Evolutionary conservation across 2,797 vertebrate genomes (phyloP).

Genomic region (Xiphophorus birchmanni): DNA sequence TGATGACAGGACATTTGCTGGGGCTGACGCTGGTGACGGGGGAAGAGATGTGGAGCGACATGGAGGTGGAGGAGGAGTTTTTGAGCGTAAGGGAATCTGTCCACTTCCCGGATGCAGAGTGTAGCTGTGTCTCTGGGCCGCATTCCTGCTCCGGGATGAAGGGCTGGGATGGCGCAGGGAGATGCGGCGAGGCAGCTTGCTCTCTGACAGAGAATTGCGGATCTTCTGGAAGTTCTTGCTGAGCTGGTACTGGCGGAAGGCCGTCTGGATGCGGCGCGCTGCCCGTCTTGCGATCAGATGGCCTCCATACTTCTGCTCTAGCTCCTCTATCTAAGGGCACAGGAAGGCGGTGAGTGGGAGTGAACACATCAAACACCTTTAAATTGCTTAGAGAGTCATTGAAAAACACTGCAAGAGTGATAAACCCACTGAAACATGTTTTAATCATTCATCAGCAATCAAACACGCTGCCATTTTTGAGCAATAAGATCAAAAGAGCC

Average conservation of each 20-base stretch:
- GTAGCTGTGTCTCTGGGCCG: constrained; percentile 79
- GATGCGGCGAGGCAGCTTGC: constrained; percentile 93
- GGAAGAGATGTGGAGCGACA: constrained; percentile 90
- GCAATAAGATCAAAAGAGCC: constrained; percentile 39
- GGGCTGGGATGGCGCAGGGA: constrained; percentile 89
- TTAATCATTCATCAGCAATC: constrained; percentile 44
- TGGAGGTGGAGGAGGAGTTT: constrained; percentile 82
- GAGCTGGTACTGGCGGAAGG: constrained; percentile 98
- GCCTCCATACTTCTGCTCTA: constrained; percentile 98
- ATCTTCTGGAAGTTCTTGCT: constrained; percentile 99
- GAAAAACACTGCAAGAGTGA: constrained; percentile 32
- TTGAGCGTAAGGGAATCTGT: constrained; percentile 80
- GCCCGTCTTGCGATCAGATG: constrained; percentile 93
- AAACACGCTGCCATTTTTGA: constrained; percentile 34
- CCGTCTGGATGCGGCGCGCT: constrained; percentile 96
- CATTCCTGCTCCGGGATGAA: constrained; percentile 61
- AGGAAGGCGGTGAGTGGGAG: constrained; percentile 19
- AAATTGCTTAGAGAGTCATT: constrained; percentile 36
- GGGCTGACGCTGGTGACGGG: constrained; percentile 77
- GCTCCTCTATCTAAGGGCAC: constrained; percentile 90
- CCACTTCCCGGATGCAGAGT: constrained; percentile 70
- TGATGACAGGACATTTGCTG: constrained; percentile 16
- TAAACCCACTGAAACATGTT: constrained; percentile 40
- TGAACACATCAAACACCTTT: constrained; percentile 51
- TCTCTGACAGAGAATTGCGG: constrained; percentile 95